phyloP scores from a whole-genome alignment of 2,797 vertebrate species.

The Phaenicophaeus curvirostris region DNA sequence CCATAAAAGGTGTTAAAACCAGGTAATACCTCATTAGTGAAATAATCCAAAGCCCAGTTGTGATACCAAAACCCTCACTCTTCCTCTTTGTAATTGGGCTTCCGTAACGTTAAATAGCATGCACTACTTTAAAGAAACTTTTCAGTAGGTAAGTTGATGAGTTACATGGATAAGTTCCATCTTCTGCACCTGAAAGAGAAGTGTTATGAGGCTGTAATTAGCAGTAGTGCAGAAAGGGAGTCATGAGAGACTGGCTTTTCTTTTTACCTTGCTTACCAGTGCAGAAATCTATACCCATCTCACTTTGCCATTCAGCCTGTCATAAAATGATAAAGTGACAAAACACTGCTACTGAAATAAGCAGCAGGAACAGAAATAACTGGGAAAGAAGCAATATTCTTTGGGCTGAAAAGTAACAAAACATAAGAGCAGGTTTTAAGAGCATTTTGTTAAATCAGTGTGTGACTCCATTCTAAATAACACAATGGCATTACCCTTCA shows the following conservation, averaged over 20 bases:
- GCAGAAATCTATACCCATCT: background rate
- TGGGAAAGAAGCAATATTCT: background rate
- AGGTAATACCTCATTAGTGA: background rate
- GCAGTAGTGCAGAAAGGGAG: background rate
- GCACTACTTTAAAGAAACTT: background rate
- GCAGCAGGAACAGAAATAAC: background rate
- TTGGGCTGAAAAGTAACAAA: background rate
- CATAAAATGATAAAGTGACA: background rate
- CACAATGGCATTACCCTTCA: background rate
- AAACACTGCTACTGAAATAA: background rate
- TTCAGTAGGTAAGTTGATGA: background rate
- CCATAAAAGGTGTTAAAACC: background rate
- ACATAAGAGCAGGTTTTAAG: background rate
- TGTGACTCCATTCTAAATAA: background rate
- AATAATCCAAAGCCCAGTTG: background rate
- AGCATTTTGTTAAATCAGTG: background rate
- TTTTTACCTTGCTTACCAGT: background rate
- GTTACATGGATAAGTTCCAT: background rate
- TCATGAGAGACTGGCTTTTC: background rate
- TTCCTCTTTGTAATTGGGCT: background rate
- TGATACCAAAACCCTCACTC: accelerated
- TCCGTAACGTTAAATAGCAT: background rate
- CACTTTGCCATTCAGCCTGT: background rate
- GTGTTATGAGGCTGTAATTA: background rate
- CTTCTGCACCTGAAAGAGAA: background rate